These are phyloP conservation scores for Sitobion miscanthi DNA, from an alignment of 1,140 invertebrate genomes.

Conservation along the genomic window DNA sequence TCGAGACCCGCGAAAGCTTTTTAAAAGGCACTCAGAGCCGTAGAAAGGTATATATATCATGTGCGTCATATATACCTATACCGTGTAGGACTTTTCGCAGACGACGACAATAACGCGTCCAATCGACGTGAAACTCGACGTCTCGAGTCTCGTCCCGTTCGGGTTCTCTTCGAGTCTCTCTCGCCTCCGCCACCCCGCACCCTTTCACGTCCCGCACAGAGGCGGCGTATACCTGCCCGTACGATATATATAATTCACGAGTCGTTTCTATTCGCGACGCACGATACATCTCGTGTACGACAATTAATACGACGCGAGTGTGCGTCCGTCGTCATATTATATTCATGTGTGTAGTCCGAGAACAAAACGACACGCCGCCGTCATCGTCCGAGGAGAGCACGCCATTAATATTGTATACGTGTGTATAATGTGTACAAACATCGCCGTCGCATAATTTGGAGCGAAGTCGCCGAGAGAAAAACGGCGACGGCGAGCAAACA, in stretches of 20 bases:
- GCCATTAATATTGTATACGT: not conserved
- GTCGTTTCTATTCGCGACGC: not conserved
- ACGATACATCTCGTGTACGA: not conserved
- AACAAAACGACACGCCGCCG: too few relatives aligned
- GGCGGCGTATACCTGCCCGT: not conserved
- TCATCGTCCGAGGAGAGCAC: not conserved
- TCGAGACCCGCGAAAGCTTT: not conserved
- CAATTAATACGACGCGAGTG: not conserved
- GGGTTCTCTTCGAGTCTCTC: not conserved
- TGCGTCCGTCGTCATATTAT: not conserved
- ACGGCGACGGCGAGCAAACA: not conserved
- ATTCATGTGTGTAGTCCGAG: not conserved
- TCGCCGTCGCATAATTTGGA: not conserved
- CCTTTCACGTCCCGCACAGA: too few relatives aligned
- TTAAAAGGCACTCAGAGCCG: not conserved
- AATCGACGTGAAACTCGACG: too few relatives aligned
- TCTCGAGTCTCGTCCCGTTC: not conserved
- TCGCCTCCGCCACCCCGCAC: not conserved
- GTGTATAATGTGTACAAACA: not conserved
- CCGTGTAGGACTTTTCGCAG: not conserved
- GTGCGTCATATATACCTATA: not conserved
- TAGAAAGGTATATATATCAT: not conserved
- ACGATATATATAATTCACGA: not conserved
- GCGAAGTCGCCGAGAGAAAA: not conserved
- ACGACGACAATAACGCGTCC: not conserved